Conservation (phyloP, 37 sponge, comb jelly and placozoan genomes). For the Halisarca cf. caerulea region DNA sequence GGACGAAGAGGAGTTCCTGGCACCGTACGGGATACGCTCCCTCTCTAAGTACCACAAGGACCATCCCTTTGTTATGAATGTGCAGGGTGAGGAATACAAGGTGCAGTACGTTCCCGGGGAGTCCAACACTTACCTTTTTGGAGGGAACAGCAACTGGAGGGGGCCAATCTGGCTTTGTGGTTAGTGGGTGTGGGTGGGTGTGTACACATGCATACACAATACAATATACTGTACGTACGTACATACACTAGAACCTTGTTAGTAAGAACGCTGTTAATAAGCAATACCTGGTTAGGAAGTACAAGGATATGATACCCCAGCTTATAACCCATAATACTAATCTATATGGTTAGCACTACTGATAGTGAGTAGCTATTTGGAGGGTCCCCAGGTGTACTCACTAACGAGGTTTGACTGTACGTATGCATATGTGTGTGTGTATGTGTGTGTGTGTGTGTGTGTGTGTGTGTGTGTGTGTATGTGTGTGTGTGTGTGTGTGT, state of each 20-base stretch:
- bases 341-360: no score
- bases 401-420: no score
- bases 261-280: no score
- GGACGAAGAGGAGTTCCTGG: conserved; percentile 95
- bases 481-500: conserved; percentile 20
- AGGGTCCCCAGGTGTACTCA: no score
- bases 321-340: no score
- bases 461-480: conserved; percentile 21
- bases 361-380: no score
- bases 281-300: no score
- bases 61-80: conserved; percentile 75
- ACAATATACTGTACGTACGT: no score
- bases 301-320: no score
- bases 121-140: conserved; percentile 94
- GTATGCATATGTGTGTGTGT: conserved; percentile 12
- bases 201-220: background rate
- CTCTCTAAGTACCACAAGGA: conserved; percentile 86
- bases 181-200: conserved; percentile 29
- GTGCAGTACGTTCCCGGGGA: conserved; percentile 92
- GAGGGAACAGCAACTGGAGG: conserved; percentile 98
- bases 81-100: conserved; percentile 57
- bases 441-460: conserved; percentile 13
- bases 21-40: conserved; percentile 90
- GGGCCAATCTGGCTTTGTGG: conserved; percentile 95
- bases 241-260: no score